phyloP scores from a whole-genome alignment of 2,888 invertebrate genomes.

The Lasioglossum figueresi region DNA sequence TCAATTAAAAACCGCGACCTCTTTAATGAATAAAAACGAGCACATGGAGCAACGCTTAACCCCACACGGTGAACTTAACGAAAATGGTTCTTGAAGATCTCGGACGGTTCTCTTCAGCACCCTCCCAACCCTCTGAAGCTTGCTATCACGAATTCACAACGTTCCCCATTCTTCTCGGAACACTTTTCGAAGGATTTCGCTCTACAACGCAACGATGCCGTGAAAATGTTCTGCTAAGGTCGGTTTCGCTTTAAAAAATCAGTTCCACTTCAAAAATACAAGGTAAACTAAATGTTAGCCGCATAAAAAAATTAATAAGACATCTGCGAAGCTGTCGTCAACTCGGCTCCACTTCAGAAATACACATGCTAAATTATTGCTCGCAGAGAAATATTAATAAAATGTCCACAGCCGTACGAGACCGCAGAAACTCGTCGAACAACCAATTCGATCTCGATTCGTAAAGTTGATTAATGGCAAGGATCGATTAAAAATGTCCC shows the following conservation, averaged over 20 bases:
- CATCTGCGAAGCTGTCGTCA: background rate
- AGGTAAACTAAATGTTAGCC: background rate
- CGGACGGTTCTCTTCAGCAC: background rate
- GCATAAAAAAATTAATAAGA: background rate
- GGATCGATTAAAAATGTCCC: background rate
- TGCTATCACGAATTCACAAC: background rate
- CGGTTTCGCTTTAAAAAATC: background rate
- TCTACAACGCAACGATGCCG: background rate
- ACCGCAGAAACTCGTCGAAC: background rate
- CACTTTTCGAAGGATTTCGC: background rate
- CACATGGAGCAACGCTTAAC: background rate
- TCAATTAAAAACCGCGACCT: constrained; percentile 9
- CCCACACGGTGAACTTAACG: constrained; percentile 1
- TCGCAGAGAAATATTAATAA: background rate
- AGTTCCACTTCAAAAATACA: background rate
- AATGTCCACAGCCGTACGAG: background rate
- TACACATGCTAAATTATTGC: background rate
- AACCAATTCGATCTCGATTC: background rate
- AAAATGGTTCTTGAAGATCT: background rate
- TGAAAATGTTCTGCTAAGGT: background rate
- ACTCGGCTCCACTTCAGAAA: background rate
- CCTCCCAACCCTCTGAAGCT: background rate
- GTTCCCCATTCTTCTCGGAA: background rate
- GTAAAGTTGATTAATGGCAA: background rate
- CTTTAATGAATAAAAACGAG: background rate